Conservation (phyloP, 2,888 invertebrate genomes). For the Melanargia galathea region DNA sequence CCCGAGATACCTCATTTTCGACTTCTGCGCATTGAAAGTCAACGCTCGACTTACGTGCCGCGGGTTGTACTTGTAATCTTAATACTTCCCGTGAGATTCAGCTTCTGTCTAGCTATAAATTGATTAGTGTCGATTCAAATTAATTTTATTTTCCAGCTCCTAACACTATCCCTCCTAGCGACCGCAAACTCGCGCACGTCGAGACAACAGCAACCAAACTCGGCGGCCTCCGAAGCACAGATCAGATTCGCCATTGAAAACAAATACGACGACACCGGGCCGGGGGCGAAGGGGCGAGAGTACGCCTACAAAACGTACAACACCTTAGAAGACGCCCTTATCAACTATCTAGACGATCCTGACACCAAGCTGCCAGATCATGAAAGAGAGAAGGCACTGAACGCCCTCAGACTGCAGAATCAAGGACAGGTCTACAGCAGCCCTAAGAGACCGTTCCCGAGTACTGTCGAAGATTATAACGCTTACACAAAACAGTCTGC, state of each 20-base stretch:
- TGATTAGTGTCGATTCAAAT: too few species aligned
- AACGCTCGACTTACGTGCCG: too few species aligned
- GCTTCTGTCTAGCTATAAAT: too few species aligned
- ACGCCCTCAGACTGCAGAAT: conserved; percentile 34
- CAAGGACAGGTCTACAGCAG: background rate
- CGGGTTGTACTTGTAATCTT: too few species aligned
- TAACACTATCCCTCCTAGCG: conserved; percentile 29
- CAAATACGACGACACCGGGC: conserved; percentile 75
- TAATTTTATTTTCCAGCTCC: conserved; percentile 27
- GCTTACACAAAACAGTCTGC: conserved; percentile 36
- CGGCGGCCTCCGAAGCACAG: conserved; percentile 68
- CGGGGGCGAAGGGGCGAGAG: conserved; percentile 62
- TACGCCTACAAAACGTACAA: conserved; percentile 66
- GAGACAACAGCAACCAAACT: conserved; percentile 35
- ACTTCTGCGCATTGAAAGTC: too few species aligned
- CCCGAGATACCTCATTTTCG: too few species aligned
- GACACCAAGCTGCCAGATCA: conserved; percentile 68
- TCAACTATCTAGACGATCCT: conserved; percentile 65
- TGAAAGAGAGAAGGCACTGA: conserved; percentile 54
- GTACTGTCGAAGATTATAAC: conserved; percentile 52
- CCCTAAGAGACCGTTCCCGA: conserved; percentile 44
- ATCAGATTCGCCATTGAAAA: conserved; percentile 71
- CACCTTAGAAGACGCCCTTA: conserved; percentile 63
- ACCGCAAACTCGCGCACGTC: conserved; percentile 19
- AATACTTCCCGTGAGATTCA: too few species aligned